Conservation (phyloP, 2,113 vertebrate species). For the Polypterus bichir region DNA sequence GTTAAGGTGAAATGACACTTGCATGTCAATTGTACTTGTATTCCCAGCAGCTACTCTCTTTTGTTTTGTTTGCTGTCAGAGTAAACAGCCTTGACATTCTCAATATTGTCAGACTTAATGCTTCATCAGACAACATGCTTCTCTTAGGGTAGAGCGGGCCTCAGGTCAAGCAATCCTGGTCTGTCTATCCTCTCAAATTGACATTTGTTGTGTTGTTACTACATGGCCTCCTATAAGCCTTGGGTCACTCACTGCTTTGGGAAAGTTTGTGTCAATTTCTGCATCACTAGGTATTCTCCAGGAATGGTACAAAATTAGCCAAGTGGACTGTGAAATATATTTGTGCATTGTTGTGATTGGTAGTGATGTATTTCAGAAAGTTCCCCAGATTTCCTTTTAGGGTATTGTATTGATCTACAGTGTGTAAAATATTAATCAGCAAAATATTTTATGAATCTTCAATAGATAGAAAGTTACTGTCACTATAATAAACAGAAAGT, state of each 20-base stretch:
- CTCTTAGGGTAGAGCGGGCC: slow-evolving; percentile 36
- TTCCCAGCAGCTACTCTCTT: slow-evolving; percentile 29
- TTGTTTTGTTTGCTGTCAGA: slow-evolving; percentile 42
- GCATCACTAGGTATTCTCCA: slow-evolving; percentile 37
- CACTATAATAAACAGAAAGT: too few species aligned
- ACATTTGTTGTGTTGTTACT: slow-evolving; percentile 38
- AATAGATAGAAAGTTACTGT: too few species aligned
- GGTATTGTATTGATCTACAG: too few species aligned
- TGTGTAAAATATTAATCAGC: too few species aligned
- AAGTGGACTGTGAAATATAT: slow-evolving; percentile 22
- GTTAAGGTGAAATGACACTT: slow-evolving; percentile 25
- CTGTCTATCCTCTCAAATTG: slow-evolving; percentile 36
- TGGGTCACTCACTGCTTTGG: slow-evolving; percentile 40
- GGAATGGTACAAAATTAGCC: slow-evolving; percentile 33
- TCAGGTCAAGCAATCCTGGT: slow-evolving; percentile 38
- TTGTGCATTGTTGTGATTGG: slow-evolving; percentile 2
- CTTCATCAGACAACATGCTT: slow-evolving; percentile 31
- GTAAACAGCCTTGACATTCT: slow-evolving; percentile 45
- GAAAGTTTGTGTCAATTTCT: slow-evolving; percentile 49
- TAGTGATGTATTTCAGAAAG: too few species aligned
- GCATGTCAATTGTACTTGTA: slow-evolving; percentile 23
- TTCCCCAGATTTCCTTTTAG: too few species aligned
- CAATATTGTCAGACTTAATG: slow-evolving; percentile 34
- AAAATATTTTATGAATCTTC: too few species aligned
- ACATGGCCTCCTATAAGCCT: slow-evolving; percentile 41